Evolutionary conservation across 2,797 vertebrate genomes (phyloP).

Genomic region (Triplophysa bombifrons): DNA sequence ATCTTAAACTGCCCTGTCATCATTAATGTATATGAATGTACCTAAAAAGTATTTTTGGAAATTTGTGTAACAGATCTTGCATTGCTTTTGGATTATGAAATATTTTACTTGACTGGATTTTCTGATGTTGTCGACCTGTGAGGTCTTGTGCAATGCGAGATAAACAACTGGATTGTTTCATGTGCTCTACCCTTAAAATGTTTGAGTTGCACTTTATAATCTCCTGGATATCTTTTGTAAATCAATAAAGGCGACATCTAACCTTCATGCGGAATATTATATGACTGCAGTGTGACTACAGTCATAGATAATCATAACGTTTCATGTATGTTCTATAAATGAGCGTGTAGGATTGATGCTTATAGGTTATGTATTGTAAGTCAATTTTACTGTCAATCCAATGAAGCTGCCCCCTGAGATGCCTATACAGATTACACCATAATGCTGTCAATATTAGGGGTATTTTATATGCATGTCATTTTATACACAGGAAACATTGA

Average conservation of each 20-base stretch:
- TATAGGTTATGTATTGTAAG: conserved; percentile 2
- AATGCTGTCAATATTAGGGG: neutral
- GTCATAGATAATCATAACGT: conserved; percentile 6
- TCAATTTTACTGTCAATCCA: neutral
- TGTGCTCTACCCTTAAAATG: conserved; percentile 53
- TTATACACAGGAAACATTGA: conserved; percentile 11
- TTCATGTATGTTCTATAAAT: neutral
- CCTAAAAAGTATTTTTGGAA: conserved; percentile 23
- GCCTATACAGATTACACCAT: neutral
- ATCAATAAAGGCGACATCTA: neutral
- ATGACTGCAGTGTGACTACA: neutral
- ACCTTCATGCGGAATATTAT: neutral
- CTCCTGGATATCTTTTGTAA: conserved; percentile 18
- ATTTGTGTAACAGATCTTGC: conserved; percentile 11
- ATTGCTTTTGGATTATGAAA: neutral
- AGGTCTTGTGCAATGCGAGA: conserved; percentile 50
- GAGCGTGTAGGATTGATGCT: neutral
- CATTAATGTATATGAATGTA: conserved; percentile 8
- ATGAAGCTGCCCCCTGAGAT: neutral
- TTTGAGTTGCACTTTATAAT: conserved; percentile 53
- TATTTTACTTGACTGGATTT: conserved; percentile 20
- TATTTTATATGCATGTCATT: conserved; percentile 28
- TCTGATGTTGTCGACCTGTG: conserved; percentile 32
- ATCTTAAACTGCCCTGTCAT: neutral
- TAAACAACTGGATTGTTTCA: conserved; percentile 40